Evolutionary conservation across 2,113 vertebrate species (phyloP).

Genomic region (Macroglossus sobrinus): DNA sequence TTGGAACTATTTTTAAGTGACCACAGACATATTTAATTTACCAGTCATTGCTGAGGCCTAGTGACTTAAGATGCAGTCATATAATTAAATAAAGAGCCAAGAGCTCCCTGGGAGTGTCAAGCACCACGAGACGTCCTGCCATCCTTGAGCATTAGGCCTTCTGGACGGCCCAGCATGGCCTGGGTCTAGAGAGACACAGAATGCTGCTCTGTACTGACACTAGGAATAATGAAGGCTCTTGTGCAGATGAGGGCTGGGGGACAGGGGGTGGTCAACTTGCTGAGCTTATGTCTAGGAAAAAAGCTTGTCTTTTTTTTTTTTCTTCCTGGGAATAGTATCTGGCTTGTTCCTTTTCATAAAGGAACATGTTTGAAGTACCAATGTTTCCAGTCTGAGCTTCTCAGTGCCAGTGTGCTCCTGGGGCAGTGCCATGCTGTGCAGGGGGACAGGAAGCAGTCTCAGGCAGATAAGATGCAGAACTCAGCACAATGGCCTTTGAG

Average conservation of each 20-base stretch:
- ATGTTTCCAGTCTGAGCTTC: conserved; percentile 8
- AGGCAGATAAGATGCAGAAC: not conserved
- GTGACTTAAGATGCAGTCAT: not conserved
- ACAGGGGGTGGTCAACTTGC: conserved; percentile 8
- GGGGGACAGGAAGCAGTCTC: not conserved
- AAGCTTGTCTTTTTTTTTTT: conserved; percentile 41
- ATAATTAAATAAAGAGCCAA: not conserved
- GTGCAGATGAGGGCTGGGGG: not conserved
- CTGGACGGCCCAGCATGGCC: not conserved
- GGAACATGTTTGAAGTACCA: conserved; percentile 35
- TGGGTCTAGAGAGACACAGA: conserved; percentile 8
- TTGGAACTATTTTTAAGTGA: not conserved
- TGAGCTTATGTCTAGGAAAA: conserved; percentile 64
- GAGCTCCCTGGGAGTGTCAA: not conserved
- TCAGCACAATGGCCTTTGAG: not conserved
- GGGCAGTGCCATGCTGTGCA: not conserved
- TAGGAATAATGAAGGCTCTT: conserved; percentile 51
- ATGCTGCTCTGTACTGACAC: not conserved
- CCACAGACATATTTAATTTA: not conserved
- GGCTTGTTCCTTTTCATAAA: conserved; percentile 65
- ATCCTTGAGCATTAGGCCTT: not conserved
- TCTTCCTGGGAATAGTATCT: conserved; percentile 74
- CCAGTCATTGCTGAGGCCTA: not conserved
- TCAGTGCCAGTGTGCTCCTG: not conserved
- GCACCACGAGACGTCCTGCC: not conserved